Evolutionary conservation across 2,888 invertebrate species (phyloP).

Genomic region (Cheilosia variabilis): DNA sequence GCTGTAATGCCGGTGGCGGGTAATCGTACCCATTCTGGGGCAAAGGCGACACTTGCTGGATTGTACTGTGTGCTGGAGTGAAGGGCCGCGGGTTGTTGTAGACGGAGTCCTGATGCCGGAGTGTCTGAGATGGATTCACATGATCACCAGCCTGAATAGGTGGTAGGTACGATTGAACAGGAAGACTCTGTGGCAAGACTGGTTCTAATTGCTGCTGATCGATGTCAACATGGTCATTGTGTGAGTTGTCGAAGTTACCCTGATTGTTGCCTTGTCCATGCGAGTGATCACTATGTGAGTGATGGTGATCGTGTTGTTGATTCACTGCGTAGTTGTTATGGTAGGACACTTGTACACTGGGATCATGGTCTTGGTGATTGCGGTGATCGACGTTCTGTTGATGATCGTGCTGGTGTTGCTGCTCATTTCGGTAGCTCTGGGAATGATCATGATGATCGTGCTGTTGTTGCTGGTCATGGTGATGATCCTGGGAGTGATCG

Average conservation of each 20-base stretch:
- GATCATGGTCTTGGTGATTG: conserved; percentile 18
- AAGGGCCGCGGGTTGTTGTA: conserved; percentile 5
- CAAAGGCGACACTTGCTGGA: neutral
- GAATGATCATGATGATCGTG: conserved; percentile 3
- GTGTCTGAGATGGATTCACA: too few species aligned
- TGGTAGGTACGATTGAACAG: conserved; percentile 4
- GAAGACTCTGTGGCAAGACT: conserved; percentile 17
- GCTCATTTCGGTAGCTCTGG: conserved; percentile 16
- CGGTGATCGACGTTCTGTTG: neutral
- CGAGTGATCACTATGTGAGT: neutral
- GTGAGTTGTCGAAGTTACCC: conserved; percentile 10
- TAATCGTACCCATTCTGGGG: conserved; percentile 29
- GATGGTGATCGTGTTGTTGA: neutral
- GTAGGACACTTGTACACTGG: conserved; percentile 49
- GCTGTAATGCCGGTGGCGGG: conserved; percentile 3
- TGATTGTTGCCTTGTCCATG: conserved; percentile 1
- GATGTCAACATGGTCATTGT: conserved; percentile 38
- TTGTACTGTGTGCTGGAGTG: neutral
- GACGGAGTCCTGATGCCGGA: neutral
- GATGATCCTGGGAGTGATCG: neutral
- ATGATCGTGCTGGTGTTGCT: neutral
- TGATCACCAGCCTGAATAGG: neutral
- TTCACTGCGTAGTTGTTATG: conserved; percentile 23
- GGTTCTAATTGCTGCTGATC: conserved; percentile 45
- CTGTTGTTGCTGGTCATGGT: neutral